Conservation (phyloP, 2,797 vertebrate species). For the Setipinna tenuifilis region DNA sequence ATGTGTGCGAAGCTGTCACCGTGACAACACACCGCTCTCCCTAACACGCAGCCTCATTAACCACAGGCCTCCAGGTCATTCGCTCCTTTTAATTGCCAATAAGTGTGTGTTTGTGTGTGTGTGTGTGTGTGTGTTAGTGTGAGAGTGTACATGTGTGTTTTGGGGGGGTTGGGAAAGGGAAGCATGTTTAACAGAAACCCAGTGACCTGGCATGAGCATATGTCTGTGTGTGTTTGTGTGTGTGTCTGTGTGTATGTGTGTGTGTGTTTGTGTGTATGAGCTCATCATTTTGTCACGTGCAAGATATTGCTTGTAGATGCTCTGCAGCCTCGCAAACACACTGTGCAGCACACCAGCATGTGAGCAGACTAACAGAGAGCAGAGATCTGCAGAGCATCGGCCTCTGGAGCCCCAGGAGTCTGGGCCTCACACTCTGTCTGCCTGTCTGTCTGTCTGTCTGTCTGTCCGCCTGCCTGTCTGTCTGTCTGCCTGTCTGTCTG, state of each 20-base stretch:
- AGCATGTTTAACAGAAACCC: slow-evolving; percentile 6
- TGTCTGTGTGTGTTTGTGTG: not conserved
- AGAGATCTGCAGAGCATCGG: no score
- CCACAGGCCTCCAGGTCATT: not conserved
- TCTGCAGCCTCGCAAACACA: not conserved
- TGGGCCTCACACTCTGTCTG: no score
- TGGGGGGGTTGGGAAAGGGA: not conserved
- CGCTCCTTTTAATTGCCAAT: not conserved
- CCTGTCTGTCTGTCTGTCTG: not conserved
- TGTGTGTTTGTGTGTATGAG: no score
- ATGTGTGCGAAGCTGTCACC: not conserved
- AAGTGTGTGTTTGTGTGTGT: not conserved
- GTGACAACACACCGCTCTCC: not conserved
- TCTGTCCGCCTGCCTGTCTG: not conserved
- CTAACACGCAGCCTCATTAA: slow-evolving; percentile 24
- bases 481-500: not conserved
- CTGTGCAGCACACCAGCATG: not conserved
- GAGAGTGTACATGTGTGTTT: not conserved
- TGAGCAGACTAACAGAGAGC: not conserved
- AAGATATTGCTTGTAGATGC: not conserved
- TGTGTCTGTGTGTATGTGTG: no score
- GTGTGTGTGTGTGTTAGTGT: not conserved
- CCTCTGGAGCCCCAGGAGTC: not conserved
- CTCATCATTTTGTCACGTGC: not conserved
- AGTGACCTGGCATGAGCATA: not conserved